Evolutionary conservation across 2,888 invertebrate genomes (phyloP), one percentile per base, ranked within the genome.

Genomic region (Agrenia bidenticulata): DNA sequence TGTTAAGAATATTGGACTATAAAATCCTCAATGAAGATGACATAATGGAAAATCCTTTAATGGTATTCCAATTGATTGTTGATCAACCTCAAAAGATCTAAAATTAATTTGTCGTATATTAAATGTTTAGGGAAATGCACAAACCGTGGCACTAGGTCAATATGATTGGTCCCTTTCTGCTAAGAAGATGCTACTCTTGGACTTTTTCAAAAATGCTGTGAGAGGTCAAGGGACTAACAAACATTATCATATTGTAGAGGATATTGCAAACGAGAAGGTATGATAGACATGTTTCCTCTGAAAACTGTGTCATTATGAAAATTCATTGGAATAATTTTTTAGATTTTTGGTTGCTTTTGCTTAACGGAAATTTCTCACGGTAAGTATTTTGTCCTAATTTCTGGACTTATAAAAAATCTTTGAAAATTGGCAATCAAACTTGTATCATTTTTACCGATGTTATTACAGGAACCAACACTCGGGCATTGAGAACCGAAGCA

Each of bases 321-420:
- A 27, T 21, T 32, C 53, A 19, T 21, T 26, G 15, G 41, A 19
- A 41, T 63, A 11, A 39, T 45, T 11, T 54, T 45, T 17, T 39
- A 74, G 74, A 41, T 74, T 7, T 50, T 70, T 23, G 74, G 74
- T 11, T 72, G 73, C 37, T 73, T 74, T 58, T 60, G 67, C 9
- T 79, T 95, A 51, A 95, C 95, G 0, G 95, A 96, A 81, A 86
- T 95, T 9, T 86, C 89, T 0, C 95, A 96, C 79, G 95, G 55
- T 55, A 32, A 27, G 5, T 27, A 39, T 11, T 13, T n/a, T n/a
- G n/a, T n/a, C n/a, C n/a, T n/a, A n/a, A n/a, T n/a, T n/a, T n/a
- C n/a, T n/a, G n/a, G n/a, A n/a, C n/a, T n/a, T n/a, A n/a, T n/a
- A n/a, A n/a, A n/a, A n/a, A n/a, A n/a, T n/a, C n/a, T n/a, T n/a